A percentile compares a stretch with the other conserved stretches of the same genome.
phyloP scores from a whole-genome alignment of 2,797 vertebrate genomes.

The Enteromius paludinosus region DNA sequence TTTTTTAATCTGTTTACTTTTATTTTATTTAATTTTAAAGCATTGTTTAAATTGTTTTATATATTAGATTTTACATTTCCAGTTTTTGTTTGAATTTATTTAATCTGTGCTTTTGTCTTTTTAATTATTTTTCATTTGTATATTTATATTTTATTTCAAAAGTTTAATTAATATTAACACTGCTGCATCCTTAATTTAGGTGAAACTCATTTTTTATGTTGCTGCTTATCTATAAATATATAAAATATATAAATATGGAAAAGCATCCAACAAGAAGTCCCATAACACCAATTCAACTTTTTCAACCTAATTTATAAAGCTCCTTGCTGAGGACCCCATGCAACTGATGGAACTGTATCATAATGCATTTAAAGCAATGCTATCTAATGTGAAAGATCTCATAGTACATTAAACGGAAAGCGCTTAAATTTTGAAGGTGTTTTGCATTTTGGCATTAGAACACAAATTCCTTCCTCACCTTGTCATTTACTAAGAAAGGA shows the following conservation, averaged over 20 bases:
- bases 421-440: background rate
- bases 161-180: too few species aligned
- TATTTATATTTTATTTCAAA: background rate
- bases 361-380: background rate
- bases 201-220: background rate
- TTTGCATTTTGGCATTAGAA: background rate
- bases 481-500: background rate
- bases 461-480: background rate
- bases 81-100: background rate
- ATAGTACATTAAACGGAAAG: background rate
- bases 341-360: background rate
- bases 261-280: background rate
- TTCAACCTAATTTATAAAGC: background rate
- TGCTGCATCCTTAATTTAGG: background rate
- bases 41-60: too few species aligned
- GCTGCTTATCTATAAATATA: background rate
- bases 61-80: too few species aligned
- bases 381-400: background rate
- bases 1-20: background rate
- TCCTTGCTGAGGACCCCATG: background rate
- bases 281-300: background rate
- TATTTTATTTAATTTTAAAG: too few species aligned
- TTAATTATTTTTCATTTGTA: background rate
- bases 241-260: background rate
- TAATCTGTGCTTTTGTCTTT: background rate